These are phyloP conservation scores for Lethenteron camtschaticum DNA, from an alignment of 2,113 vertebrate genomes.

Conservation along the genomic window DNA sequence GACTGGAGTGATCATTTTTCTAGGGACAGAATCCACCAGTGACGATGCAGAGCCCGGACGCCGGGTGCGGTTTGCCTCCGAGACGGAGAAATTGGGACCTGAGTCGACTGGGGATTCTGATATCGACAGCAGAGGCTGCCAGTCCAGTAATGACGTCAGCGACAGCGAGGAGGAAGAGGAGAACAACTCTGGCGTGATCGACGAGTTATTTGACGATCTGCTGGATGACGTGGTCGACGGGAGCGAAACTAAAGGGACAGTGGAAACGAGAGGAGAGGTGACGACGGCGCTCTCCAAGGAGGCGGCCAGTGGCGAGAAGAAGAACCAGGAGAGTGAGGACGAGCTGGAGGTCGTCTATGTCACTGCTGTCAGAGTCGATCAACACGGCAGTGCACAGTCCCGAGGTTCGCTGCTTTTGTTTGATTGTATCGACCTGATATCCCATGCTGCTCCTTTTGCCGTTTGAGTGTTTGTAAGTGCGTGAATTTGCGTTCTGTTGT, in stretches of 20 bases:
- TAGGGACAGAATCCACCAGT: too few relatives aligned
- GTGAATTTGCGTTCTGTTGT: too few relatives aligned
- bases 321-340: constrained; percentile 22
- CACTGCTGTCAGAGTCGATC: constrained; percentile 25
- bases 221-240: constrained; percentile 33
- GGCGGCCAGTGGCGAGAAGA: constrained; percentile 27
- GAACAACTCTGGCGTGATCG: constrained; percentile 62
- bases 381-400: too few relatives aligned
- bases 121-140: too few relatives aligned
- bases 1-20: too few relatives aligned
- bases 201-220: constrained; percentile 48
- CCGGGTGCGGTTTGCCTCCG: constrained; percentile 1
- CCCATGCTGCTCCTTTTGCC: too few relatives aligned
- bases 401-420: too few relatives aligned
- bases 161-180: constrained; percentile 24
- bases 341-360: constrained; percentile 88
- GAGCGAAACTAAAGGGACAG: constrained; percentile 18
- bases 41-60: not conserved
- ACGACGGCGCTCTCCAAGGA: constrained; percentile 16
- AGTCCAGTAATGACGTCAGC: too few relatives aligned
- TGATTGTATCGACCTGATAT: too few relatives aligned
- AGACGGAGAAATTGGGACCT: not conserved
- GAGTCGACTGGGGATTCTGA: too few relatives aligned
- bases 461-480: too few relatives aligned
- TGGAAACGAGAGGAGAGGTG: constrained; percentile 18